Conservation (phyloP, 1,140 invertebrate genomes). For the Metopolophium dirhodum region DNA sequence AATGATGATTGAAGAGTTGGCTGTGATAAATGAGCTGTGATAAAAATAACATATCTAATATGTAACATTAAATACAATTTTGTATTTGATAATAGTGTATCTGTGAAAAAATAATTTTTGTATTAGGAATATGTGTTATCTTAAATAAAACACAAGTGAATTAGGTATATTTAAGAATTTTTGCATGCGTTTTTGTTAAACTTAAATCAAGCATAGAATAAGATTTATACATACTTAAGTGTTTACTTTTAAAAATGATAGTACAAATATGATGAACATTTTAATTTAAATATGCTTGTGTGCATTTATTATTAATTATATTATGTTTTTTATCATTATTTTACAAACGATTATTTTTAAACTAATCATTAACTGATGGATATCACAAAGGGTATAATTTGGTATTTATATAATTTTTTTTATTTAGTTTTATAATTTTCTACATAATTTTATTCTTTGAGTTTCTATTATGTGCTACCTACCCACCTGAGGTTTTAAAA, state of each 20-base stretch:
- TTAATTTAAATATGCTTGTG: neutral
- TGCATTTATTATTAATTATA: constrained; percentile 33
- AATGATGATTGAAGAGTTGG: neutral
- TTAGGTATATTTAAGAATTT: constrained; percentile 42
- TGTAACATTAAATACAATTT: constrained; percentile 49
- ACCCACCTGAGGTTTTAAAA: neutral
- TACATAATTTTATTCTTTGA: neutral
- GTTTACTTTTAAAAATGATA: constrained; percentile 33
- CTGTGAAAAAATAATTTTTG: constrained; percentile 25
- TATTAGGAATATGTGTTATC: constrained; percentile 34
- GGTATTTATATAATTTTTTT: constrained; percentile 42
- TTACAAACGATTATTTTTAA: constrained; percentile 8
- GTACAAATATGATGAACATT: constrained; percentile 19
- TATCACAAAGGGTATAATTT: constrained; percentile 23
- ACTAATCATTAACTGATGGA: neutral
- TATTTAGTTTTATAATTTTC: constrained; percentile 42
- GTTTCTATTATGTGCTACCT: neutral
- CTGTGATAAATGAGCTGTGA: constrained; percentile 53
- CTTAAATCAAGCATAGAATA: constrained; percentile 28
- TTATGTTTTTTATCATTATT: constrained; percentile 41
- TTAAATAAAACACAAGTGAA: neutral
- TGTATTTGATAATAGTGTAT: constrained; percentile 41
- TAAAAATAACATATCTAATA: constrained; percentile 37
- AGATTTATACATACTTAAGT: constrained; percentile 45
- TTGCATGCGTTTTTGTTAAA: constrained; percentile 47